These are phyloP conservation scores for Cylindroiulus punctatus DNA, from an alignment of 2,888 invertebrate species.

Conservation along the genomic window DNA sequence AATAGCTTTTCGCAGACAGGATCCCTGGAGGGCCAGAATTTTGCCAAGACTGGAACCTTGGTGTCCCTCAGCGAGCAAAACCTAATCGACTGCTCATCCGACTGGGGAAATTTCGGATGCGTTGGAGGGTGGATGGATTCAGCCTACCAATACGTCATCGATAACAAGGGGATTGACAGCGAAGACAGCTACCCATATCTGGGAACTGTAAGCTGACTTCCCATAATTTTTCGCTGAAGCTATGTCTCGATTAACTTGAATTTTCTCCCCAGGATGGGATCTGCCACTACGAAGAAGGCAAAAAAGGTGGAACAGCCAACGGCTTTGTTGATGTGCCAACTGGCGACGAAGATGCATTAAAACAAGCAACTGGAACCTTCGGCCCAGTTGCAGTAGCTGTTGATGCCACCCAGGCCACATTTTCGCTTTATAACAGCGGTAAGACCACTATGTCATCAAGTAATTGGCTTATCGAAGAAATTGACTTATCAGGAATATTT, in stretches of 20 bases:
- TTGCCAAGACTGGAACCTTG: constrained; percentile 78
- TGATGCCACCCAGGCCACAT: constrained; percentile 84
- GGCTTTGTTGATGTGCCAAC: constrained; percentile 69
- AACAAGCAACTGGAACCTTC: constrained; percentile 81
- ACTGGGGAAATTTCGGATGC: constrained; percentile 85
- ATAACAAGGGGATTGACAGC: constrained; percentile 88
- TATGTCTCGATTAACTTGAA: background rate
- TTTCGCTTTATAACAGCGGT: constrained; percentile 78
- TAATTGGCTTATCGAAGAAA: too few relatives aligned
- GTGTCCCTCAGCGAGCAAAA: constrained; percentile 92
- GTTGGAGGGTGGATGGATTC: constrained; percentile 84
- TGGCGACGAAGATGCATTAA: constrained; percentile 79
- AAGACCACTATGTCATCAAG: constrained; percentile 52
- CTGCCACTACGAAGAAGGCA: constrained; percentile 69
- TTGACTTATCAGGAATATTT: too few relatives aligned
- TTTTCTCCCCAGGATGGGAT: constrained; percentile 62
- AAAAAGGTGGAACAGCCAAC: constrained; percentile 80
- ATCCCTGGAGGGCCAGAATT: constrained; percentile 69
- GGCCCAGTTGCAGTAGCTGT: constrained; percentile 90
- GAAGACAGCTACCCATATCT: constrained; percentile 89
- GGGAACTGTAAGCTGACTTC: constrained; percentile 69
- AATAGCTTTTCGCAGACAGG: background rate
- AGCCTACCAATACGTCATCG: constrained; percentile 78
- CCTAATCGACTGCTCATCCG: constrained; percentile 84
- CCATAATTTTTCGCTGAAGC: background rate